A percentile compares a stretch with the other conserved stretches of the same genome.
These are phyloP conservation scores for Halocaridina rubra DNA, from an alignment of 2,888 invertebrate genomes.

Conservation along the genomic window DNA sequence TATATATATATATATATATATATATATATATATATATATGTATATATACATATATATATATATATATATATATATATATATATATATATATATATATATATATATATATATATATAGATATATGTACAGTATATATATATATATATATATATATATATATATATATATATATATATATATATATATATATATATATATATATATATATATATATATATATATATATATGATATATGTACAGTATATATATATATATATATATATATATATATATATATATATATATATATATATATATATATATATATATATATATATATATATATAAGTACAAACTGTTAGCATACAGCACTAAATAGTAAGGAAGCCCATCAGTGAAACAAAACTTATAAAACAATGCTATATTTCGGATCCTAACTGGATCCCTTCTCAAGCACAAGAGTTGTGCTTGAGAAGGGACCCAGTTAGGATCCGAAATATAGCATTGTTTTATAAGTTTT, in stretches of 20 bases:
- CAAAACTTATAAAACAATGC: no score
- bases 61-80: not conserved
- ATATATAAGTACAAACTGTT: not conserved
- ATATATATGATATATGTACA: not conserved
- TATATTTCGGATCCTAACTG: no score
- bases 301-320: not conserved
- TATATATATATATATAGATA: not conserved
- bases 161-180: not conserved
- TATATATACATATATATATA: not conserved
- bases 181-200: not conserved
- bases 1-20: not conserved
- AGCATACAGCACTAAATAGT: no score
- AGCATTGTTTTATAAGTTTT: no score
- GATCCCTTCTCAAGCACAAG: no score
- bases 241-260: not conserved
- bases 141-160: no score
- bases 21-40: not conserved
- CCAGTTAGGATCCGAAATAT: no score
- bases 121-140: not conserved
- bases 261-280: not conserved
- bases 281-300: not conserved
- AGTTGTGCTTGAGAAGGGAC: no score
- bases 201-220: not conserved
- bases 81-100: not conserved
- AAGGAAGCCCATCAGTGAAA: no score